phyloP scores from a whole-genome alignment of 1,140 invertebrate genomes.

The Atta texana region DNA sequence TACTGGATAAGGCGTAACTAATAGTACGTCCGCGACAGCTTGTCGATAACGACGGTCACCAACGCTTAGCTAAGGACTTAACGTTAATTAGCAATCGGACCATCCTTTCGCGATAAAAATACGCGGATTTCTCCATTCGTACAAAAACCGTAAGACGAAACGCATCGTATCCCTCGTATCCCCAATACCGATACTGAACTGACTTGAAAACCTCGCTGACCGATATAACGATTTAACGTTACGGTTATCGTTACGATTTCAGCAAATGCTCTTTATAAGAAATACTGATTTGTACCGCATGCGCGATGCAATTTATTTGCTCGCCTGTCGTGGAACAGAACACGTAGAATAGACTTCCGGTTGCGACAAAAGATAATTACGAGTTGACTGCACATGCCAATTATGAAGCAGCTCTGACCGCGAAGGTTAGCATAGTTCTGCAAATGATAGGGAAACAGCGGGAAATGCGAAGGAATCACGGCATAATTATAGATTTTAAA shows the following conservation, averaged over 20 bases:
- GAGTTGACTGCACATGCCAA: conserved; percentile 32
- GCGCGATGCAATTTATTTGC: background rate
- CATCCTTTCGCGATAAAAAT: conserved; percentile 39
- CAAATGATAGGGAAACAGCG: conserved; percentile 56
- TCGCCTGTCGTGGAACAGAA: background rate
- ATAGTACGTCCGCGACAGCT: conserved; percentile 63
- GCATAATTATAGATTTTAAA: conserved; percentile 62
- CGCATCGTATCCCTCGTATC: background rate
- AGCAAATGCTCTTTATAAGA: background rate
- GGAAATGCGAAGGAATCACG: conserved; percentile 55
- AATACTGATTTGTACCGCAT: background rate
- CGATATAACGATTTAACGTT: conserved; percentile 1
- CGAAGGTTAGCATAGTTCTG: conserved; percentile 29
- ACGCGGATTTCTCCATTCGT: background rate
- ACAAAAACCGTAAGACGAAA: conserved; percentile 31
- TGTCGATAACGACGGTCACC: conserved; percentile 66
- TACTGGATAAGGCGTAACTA: conserved; percentile 73
- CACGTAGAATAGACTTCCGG: conserved; percentile 19
- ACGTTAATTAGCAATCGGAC: conserved; percentile 67
- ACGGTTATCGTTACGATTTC: conserved; percentile 14
- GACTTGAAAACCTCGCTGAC: background rate
- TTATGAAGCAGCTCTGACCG: conserved; percentile 36
- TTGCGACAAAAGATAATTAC: conserved; percentile 56
- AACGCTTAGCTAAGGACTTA: conserved; percentile 55
- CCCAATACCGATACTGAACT: background rate